phyloP scores from a whole-genome alignment of 2,797 vertebrate species.

The Oreochromis grahami region DNA sequence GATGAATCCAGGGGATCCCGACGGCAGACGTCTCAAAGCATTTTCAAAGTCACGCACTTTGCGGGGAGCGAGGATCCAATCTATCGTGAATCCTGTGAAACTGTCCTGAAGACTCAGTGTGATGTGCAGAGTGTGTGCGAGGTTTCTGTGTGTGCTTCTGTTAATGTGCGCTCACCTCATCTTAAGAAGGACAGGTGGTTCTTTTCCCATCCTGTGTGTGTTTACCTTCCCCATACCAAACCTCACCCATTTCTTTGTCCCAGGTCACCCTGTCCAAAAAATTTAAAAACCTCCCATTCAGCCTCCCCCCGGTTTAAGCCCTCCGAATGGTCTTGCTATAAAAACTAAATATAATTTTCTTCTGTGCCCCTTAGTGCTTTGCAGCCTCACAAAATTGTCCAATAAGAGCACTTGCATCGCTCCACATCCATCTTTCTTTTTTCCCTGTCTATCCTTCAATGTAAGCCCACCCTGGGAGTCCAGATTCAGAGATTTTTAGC shows the following conservation, averaged over 20 bases:
- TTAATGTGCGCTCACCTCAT: slow-evolving; percentile 21
- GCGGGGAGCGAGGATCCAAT: neutral
- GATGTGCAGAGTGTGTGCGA: neutral
- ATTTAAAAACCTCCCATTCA: neutral
- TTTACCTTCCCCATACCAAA: slow-evolving; percentile 28
- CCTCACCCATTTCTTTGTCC: neutral
- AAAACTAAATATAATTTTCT: slow-evolving; percentile 58
- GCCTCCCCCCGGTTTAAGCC: slow-evolving; percentile 10
- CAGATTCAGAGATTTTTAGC: slow-evolving; percentile 35
- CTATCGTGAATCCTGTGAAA: neutral
- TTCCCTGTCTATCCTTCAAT: slow-evolving; percentile 28
- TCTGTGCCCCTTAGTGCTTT: slow-evolving; percentile 37
- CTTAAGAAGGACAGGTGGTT: slow-evolving; percentile 33
- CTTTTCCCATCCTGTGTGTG: slow-evolving; percentile 40
- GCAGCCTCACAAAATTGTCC: slow-evolving; percentile 29
- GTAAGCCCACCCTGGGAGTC: slow-evolving; percentile 49
- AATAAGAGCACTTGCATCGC: slow-evolving; percentile 47
- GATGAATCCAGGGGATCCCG: slow-evolving; percentile 5
- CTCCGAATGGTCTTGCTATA: slow-evolving; percentile 30
- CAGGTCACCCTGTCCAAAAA: neutral
- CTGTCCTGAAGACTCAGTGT: neutral
- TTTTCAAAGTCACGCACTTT: slow-evolving; percentile 17
- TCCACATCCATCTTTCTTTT: slow-evolving; percentile 35
- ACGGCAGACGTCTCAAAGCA: neutral
- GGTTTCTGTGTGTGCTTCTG: slow-evolving; percentile 11